Percentiles rank a stretch among this genome's conserved stretches.
phyloP scores from a whole-genome alignment of 2,113 vertebrate species.

The Hucho hucho region DNA sequence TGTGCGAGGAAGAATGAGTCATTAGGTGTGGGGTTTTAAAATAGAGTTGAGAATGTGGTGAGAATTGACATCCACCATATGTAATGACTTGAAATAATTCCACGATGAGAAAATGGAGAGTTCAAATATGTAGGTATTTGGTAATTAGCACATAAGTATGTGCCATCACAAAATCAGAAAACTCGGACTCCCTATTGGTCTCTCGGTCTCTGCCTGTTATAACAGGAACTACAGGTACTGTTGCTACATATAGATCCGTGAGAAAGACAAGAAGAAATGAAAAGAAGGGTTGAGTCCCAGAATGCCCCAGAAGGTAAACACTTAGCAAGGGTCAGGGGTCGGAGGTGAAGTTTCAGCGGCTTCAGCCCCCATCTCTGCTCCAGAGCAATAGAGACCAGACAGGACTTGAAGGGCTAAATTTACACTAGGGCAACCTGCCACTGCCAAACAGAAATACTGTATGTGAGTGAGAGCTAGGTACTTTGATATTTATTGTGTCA shows the following conservation, averaged over 20 bases:
- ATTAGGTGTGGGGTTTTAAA: constrained; percentile 67
- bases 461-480: not conserved
- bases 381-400: constrained; percentile 3
- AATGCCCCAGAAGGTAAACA: constrained; percentile 6
- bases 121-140: constrained; percentile 27
- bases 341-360: not conserved
- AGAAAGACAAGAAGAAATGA: not conserved
- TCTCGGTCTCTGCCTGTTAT: not conserved
- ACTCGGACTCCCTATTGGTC: not conserved
- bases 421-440: not conserved
- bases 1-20: constrained; percentile 67
- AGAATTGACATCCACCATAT: constrained; percentile 60
- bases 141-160: not conserved
- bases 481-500: constrained; percentile 20
- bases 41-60: constrained; percentile 67
- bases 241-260: not conserved
- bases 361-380: not conserved
- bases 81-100: constrained; percentile 40
- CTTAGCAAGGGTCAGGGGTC: constrained; percentile 1
- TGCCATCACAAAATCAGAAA: not conserved
- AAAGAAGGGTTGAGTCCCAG: not conserved
- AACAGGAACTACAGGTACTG: not conserved
- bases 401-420: constrained; percentile 28
- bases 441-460: constrained; percentile 25
- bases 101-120: not conserved